phyloP scores from a whole-genome alignment of 2,888 invertebrate species.

The Tetheella fluctuosa region DNA sequence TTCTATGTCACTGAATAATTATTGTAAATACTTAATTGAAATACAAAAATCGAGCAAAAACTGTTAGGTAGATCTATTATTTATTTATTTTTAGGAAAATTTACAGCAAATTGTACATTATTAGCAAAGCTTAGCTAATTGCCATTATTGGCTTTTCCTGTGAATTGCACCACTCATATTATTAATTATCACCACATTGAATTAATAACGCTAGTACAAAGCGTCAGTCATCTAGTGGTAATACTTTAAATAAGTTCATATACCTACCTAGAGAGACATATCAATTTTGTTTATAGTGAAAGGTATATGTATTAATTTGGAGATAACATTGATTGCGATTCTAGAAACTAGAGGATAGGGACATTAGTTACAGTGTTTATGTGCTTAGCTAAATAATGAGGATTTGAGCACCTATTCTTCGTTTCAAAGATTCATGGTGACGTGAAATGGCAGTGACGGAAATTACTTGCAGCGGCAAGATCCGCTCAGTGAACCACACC shows the following conservation, averaged over 20 bases:
- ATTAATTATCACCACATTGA: background rate
- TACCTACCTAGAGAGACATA: too few species aligned
- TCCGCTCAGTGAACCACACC: slow-evolving; percentile 33
- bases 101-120: too few species aligned
- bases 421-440: background rate
- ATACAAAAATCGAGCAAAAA: background rate
- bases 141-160: slow-evolving; percentile 22
- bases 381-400: background rate
- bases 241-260: too few species aligned
- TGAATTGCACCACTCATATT: slow-evolving; percentile 18
- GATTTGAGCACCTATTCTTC: background rate
- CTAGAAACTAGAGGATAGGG: too few species aligned
- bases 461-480: slow-evolving; percentile 54
- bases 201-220: background rate
- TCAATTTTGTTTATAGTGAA: too few species aligned
- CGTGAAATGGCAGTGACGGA: slow-evolving; percentile 41
- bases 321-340: too few species aligned
- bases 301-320: too few species aligned
- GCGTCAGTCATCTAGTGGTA: background rate
- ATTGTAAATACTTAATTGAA: slow-evolving; percentile 11
- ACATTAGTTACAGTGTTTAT: too few species aligned
- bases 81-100: too few species aligned
- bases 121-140: slow-evolving; percentile 11
- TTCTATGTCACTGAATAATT: slow-evolving; percentile 26
- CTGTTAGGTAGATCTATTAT: background rate